phyloP scores from a whole-genome alignment of 2,797 vertebrate species.

The Rousettus madagascariensis region DNA sequence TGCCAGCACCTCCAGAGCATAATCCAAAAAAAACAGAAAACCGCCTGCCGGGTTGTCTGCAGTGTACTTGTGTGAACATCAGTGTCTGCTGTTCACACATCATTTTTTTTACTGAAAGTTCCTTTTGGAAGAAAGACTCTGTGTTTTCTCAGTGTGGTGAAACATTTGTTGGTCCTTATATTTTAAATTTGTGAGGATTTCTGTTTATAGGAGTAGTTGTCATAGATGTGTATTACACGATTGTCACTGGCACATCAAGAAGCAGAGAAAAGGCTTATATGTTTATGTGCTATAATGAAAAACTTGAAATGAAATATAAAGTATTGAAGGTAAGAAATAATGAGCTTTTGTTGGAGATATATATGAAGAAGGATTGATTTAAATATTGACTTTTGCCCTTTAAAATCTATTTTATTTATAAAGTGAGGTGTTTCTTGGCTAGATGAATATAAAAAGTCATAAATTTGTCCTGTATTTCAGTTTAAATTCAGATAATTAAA shows the following conservation, averaged over 20 bases:
- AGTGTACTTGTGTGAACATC: slow-evolving; percentile 84
- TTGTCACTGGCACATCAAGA: slow-evolving; percentile 71
- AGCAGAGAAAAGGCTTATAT: neutral
- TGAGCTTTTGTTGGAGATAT: slow-evolving; percentile 42
- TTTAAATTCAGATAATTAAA: slow-evolving; percentile 50
- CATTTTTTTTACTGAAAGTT: slow-evolving; percentile 82
- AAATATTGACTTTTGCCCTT: slow-evolving; percentile 49
- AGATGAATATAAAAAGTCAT: neutral
- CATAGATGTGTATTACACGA: slow-evolving; percentile 56
- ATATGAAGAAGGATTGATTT: slow-evolving; percentile 48
- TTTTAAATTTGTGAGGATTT: slow-evolving; percentile 74
- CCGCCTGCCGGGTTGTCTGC: slow-evolving; percentile 85
- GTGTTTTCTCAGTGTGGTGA: slow-evolving; percentile 80
- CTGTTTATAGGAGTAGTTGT: slow-evolving; percentile 69
- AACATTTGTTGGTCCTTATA: slow-evolving; percentile 79
- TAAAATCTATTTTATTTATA: slow-evolving; percentile 54
- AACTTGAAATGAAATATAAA: slow-evolving; percentile 37
- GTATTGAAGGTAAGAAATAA: slow-evolving; percentile 29
- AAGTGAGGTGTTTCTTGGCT: slow-evolving; percentile 45
- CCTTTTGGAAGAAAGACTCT: slow-evolving; percentile 84
- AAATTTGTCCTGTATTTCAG: slow-evolving; percentile 36
- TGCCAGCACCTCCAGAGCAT: slow-evolving; percentile 83
- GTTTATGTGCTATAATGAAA: slow-evolving; percentile 12
- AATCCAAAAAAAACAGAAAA: slow-evolving; percentile 84
- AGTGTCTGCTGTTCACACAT: slow-evolving; percentile 86